Percentiles rank a stretch among this genome's conserved stretches.
phyloP scores from a whole-genome alignment of 2,113 vertebrate genomes.

The Cephalopholis sonnerati region DNA sequence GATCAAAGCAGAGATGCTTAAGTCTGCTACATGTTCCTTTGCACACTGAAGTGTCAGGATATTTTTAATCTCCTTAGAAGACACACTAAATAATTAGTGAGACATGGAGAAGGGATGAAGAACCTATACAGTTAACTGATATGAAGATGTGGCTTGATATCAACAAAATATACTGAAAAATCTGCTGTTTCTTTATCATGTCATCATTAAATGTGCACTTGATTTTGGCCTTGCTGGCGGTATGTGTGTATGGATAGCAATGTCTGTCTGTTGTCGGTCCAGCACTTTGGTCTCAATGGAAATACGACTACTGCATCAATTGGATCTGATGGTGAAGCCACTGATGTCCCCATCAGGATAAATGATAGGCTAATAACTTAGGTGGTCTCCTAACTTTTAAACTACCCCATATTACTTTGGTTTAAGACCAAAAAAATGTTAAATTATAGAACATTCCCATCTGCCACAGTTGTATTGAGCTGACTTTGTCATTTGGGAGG shows the following conservation, averaged over 20 bases:
- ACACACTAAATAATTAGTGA: background rate
- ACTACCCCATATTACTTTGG: background rate
- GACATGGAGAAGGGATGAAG: background rate
- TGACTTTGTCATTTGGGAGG: too few species aligned
- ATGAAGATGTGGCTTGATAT: background rate
- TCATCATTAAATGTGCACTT: background rate
- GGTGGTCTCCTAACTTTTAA: background rate
- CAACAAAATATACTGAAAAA: background rate
- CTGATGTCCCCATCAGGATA: background rate
- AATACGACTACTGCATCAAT: background rate
- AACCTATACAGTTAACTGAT: background rate
- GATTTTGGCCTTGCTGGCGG: too few species aligned
- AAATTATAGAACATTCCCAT: background rate
- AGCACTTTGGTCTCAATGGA: background rate
- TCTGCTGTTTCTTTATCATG: background rate
- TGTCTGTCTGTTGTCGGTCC: background rate
- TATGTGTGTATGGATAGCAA: background rate
- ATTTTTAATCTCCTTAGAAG: constrained; percentile 12
- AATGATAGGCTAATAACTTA: background rate
- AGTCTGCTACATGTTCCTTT: constrained; percentile 27
- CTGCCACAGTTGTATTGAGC: too few species aligned
- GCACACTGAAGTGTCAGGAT: background rate
- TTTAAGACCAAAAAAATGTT: background rate
- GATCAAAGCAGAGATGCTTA: constrained; percentile 22
- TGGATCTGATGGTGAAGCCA: background rate